A percentile compares a stretch with the other conserved stretches of the same genome.
Evolutionary conservation across 2,113 vertebrate genomes (phyloP).

Genomic region (Neodon shergylaensis): DNA sequence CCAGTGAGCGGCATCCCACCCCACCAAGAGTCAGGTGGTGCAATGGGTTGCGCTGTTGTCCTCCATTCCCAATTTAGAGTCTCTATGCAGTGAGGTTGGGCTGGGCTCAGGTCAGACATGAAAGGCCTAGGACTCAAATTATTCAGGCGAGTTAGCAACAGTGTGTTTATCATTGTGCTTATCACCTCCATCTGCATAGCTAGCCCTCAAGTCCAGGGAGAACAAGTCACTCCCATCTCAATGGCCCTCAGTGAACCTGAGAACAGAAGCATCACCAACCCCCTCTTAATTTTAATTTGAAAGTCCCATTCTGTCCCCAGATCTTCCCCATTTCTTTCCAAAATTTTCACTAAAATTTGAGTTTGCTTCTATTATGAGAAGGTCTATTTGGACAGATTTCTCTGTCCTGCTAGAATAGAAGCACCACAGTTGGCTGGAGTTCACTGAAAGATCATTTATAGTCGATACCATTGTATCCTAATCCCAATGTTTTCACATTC

Average conservation of each 20-base stretch:
- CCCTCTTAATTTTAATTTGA: not conserved
- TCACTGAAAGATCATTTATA: not conserved
- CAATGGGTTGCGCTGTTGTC: not conserved
- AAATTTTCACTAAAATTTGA: constrained; percentile 9
- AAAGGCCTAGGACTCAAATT: not conserved
- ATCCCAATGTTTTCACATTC: not conserved
- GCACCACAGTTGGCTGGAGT: not conserved
- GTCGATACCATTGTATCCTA: not conserved
- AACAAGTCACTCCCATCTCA: not conserved
- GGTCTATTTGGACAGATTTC: constrained; percentile 49
- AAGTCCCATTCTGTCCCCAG: not conserved
- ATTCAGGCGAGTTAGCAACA: not conserved
- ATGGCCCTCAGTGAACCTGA: not conserved
- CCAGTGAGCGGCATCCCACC: not conserved
- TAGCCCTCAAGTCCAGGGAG: not conserved
- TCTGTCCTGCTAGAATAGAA: constrained; percentile 14
- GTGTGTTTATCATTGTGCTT: not conserved
- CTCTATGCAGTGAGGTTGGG: not conserved
- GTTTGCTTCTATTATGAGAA: constrained; percentile 44
- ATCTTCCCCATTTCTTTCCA: constrained; percentile 16
- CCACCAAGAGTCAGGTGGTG: not conserved
- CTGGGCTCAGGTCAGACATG: not conserved
- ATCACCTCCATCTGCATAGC: not conserved
- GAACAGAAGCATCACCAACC: not conserved
- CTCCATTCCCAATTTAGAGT: not conserved